phyloP scores from a whole-genome alignment of 2,113 vertebrate genomes.

The Syrmaticus mikado region DNA sequence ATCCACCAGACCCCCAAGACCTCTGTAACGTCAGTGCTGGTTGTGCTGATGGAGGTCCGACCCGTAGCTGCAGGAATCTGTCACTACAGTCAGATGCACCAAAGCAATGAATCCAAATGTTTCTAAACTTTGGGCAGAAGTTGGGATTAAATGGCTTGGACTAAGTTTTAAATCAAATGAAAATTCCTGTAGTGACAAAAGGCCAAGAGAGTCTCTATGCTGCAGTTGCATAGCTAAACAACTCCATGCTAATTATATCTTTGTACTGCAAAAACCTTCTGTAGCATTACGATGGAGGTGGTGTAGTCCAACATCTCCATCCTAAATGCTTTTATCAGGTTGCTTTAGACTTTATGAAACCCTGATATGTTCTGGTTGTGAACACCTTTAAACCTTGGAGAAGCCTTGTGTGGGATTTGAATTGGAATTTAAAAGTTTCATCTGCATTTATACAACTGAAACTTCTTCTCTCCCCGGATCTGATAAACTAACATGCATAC shows the following conservation, averaged over 20 bases:
- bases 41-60: background rate
- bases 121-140: background rate
- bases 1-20: background rate
- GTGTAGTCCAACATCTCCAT: background rate
- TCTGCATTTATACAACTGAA: background rate
- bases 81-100: background rate
- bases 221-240: background rate
- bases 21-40: background rate
- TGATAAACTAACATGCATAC: background rate
- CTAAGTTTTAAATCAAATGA: background rate
- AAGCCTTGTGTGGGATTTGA: background rate
- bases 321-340: background rate
- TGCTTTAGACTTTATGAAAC: background rate
- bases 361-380: background rate
- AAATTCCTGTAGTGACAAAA: background rate
- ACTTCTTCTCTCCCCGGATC: fast-evolving
- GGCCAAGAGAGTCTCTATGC: background rate
- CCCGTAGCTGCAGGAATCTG: background rate
- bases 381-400: background rate
- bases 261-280: background rate
- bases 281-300: background rate
- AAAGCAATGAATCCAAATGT: background rate
- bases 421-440: background rate
- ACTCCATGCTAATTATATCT: background rate
- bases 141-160: background rate